Evolutionary conservation across 2,888 invertebrate genomes (phyloP).

Genomic region (Oscheius myriophilus): DNA sequence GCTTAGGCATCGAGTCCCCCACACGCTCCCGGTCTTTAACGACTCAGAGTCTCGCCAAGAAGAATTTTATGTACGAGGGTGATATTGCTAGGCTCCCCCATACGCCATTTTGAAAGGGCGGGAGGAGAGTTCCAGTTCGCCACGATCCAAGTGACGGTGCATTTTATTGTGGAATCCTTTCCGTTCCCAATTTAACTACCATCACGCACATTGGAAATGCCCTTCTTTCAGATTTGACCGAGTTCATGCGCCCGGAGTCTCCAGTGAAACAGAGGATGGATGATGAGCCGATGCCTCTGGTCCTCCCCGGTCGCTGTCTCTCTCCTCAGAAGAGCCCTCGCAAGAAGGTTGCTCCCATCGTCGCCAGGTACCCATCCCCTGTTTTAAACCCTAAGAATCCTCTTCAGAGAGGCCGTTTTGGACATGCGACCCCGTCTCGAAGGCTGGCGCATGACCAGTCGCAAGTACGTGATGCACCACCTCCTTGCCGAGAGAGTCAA

Average conservation of each 20-base stretch:
- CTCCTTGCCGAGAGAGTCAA: constrained; percentile 28
- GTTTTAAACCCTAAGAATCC: no score
- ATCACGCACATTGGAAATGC: no score
- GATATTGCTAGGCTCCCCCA: no score
- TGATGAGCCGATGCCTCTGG: constrained; percentile 14
- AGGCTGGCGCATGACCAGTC: constrained; percentile 35
- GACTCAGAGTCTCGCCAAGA: no score
- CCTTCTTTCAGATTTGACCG: constrained; percentile 27
- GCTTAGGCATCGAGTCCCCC: no score
- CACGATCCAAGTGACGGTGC: no score
- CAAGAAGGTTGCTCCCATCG: constrained; percentile 7
- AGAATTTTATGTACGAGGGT: no score
- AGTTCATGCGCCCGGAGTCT: constrained; percentile 19
- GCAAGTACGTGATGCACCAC: constrained; percentile 31
- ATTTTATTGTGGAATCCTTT: no score
- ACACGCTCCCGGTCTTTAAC: no score
- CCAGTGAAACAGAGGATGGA: constrained; percentile 1
- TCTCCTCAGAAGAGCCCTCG: constrained; percentile 32
- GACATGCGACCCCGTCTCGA: constrained; percentile 31
- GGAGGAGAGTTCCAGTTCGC: no score
- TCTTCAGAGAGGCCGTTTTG: constrained; percentile 28
- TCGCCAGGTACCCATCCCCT: constrained; percentile 14
- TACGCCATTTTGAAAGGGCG: no score
- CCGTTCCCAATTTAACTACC: no score
- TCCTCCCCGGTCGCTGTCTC: constrained; percentile 14